Base-by-base conservation (phyloP, 2,113 vertebrate species). In the Zosterops pallidus region DNA sequence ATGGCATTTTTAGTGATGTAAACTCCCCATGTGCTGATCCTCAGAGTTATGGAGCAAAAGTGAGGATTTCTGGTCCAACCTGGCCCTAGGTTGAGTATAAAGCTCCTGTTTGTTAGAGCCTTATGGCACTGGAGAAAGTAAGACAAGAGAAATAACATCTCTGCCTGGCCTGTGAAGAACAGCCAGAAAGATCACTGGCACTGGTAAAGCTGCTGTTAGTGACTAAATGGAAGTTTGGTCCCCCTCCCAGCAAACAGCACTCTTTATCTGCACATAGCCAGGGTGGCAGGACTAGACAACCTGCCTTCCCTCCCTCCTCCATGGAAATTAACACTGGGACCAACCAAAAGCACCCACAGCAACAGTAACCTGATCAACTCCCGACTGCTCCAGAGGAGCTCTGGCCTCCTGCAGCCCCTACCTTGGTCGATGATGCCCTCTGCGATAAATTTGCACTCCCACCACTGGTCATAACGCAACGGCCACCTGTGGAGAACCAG, bases 391-490 rank as follows among this genome's bases (percentile, higher is more conserved):
- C 78, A 65, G 70, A 79, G n/a, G 19, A 92, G 53, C 44, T 55
- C 47, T 39, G 37, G 50, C n/a, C 55, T 71, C 59, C 52, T 11
- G 5, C 65, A 82, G 53, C 12, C 53, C 95, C 67, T 92, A 99
- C 98, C 99, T 98, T 99, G 99, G 96, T 99, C 99, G 11, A 99
- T 99, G 97, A 99, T 99, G 90, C 99, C 99, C 97, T 99, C 99
- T 10, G 99, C 98, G 23, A 99, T 99, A 97, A 99, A 99, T 95
- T 99, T 99, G 94, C 99, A 99, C 64, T 99, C 99, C 99, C 99
- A 99, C 99, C 99, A 99, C 96, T 99, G 99, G 97, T 99, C 99
- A 42, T 99, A 99, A 65, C 99, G 98, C 71, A 99, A 98, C 0
- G 99, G 99, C 99, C 99, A 99, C 97, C 99, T 99, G 96, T 3